Evolutionary conservation across 2,888 invertebrate genomes (phyloP), one percentile per base, ranked within the genome.

Genomic region (Cordilura impudica): DNA sequence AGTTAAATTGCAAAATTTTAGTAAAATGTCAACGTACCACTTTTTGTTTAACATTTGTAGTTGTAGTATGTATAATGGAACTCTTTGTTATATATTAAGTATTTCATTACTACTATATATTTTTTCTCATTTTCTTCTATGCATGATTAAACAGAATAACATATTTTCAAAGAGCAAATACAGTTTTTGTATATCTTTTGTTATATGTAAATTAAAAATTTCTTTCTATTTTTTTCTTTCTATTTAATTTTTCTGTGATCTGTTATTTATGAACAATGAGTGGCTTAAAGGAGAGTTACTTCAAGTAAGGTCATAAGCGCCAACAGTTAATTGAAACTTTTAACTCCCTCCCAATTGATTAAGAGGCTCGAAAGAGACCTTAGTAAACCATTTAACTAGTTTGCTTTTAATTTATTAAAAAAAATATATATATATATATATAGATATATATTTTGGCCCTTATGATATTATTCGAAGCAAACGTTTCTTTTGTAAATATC

Each of bases 381-480:
- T 10, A 39, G 35, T 39, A 12, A 39, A 39, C n/a, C 3, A 4
- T 26, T 26, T 26, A 26, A n/a, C 12, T n/a, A 2, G 35, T 39
- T n/a, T 39, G 35, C 12, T 39, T 39, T n/a, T n/a, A 39, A 12
- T 39, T 12, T 39, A 12, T 4, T 39, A 12, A n/a, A 39, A n/a
- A 39, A 39, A 39, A n/a, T 31, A 31, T 31, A 31, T 31, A 8
- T 31, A 31, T 10, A 39, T 35, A 35, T 39, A 39, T 39, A n/a
- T n/a, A n/a, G n/a, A n/a, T n/a, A n/a, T n/a, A n/a, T n/a, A n/a
- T n/a, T n/a, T 78, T 78, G 72, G 72, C 72, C 78, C 69, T 78
- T 72, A 63, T 69, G 69, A 65, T 56, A 63, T 78, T 56, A 63
- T 73, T 69, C 63, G 45, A 39, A 56, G 61, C 67, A 61, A 72